A percentile compares a stretch with the other conserved stretches of the same genome.
These are phyloP conservation scores for Heteromurus nitidus DNA, from an alignment of 2,888 invertebrate species.

Conservation along the genomic window DNA sequence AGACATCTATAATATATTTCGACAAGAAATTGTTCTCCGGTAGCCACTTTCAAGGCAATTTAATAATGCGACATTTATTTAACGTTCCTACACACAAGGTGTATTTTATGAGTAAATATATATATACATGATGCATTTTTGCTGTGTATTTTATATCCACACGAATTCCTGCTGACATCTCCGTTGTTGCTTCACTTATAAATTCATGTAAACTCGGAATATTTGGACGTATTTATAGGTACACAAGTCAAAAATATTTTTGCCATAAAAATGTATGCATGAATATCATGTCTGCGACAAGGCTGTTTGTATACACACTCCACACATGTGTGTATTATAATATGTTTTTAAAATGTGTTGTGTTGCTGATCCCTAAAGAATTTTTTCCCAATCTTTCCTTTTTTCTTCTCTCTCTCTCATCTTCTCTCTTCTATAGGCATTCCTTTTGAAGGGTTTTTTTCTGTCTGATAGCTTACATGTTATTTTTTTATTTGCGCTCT, in stretches of 20 bases:
- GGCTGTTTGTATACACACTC: neutral
- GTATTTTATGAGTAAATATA: too few relatives aligned
- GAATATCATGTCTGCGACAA: too few relatives aligned
- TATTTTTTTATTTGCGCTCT: neutral
- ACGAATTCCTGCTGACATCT: too few relatives aligned
- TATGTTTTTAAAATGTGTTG: neutral
- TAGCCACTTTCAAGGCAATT: too few relatives aligned
- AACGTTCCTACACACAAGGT: too few relatives aligned
- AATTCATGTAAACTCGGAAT: neutral
- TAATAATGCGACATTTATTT: too few relatives aligned
- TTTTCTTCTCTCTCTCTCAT: neutral
- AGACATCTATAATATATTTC: too few relatives aligned
- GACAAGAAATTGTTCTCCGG: too few relatives aligned
- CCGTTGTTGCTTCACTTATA: neutral
- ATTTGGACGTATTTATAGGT: neutral
- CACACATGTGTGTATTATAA: neutral
- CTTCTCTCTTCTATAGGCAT: neutral
- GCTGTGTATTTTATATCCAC: too few relatives aligned
- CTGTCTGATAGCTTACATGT: neutral
- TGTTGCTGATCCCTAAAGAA: constrained; percentile 11
- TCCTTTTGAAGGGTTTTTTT: constrained; percentile 5
- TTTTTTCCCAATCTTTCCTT: constrained; percentile 18
- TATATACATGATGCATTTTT: too few relatives aligned
- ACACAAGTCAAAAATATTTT: neutral
- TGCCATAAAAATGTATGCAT: too few relatives aligned